Percentiles rank a stretch among this genome's conserved stretches.
Evolutionary conservation across 1,140 invertebrate genomes (phyloP).

Genomic region (Adoxophyes honmai): DNA sequence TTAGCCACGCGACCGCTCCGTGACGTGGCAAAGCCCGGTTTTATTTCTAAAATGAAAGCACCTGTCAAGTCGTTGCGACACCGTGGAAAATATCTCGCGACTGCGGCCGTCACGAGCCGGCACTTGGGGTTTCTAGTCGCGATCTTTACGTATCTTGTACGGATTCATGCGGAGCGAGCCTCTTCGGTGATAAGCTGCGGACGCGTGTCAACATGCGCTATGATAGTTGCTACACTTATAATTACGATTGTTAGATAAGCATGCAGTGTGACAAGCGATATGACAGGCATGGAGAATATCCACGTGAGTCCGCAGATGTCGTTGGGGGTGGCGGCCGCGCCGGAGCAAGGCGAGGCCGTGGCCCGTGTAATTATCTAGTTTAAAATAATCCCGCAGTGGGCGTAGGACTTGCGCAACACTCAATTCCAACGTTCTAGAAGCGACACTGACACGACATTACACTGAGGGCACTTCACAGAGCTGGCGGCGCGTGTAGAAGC

Average conservation of each 20-base stretch:
- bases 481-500: constrained; percentile 55
- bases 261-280: not conserved
- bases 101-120: constrained; percentile 3
- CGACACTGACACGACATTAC: constrained; percentile 69
- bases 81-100: constrained; percentile 23
- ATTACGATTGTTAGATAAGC: constrained; percentile 4
- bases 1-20: constrained; percentile 14
- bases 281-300: constrained; percentile 30
- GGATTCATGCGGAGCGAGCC: not conserved
- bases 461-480: constrained; percentile 57
- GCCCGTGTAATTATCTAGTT: constrained; percentile 53
- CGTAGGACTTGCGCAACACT: constrained; percentile 67
- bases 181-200: not conserved
- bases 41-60: constrained; percentile 39
- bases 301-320: constrained; percentile 39
- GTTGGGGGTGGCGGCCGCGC: constrained; percentile 37
- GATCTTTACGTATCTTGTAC: not conserved
- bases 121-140: too few relatives aligned
- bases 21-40: constrained; percentile 29
- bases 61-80: constrained; percentile 21
- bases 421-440: constrained; percentile 66
- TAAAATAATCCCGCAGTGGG: constrained; percentile 71
- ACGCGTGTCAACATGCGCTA: too few relatives aligned
- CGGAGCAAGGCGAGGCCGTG: constrained; percentile 36
- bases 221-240: too few relatives aligned